Conservation (phyloP, 1,140 invertebrate genomes). For the Dufourea novaeangliae region DNA sequence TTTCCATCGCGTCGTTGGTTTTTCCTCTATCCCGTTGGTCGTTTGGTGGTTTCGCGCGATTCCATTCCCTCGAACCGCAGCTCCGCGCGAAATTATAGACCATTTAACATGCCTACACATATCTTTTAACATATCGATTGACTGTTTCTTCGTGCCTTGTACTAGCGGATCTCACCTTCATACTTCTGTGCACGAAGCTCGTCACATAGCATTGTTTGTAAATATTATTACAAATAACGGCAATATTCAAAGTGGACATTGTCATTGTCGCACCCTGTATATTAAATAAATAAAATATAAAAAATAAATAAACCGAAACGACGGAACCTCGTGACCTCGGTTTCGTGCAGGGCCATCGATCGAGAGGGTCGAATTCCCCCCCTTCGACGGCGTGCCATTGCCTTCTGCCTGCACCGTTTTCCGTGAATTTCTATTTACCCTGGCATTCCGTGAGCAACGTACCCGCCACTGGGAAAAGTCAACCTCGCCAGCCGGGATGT, state of each 20-base stretch:
- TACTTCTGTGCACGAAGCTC: no score
- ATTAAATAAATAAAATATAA: no score
- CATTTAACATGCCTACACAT: no score
- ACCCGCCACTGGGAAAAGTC: background rate
- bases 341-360: slow-evolving; percentile 62
- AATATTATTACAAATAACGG: no score
- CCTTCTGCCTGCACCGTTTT: background rate
- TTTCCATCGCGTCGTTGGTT: slow-evolving; percentile 27
- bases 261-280: no score
- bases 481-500: background rate
- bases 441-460: background rate
- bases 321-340: slow-evolving; percentile 64
- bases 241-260: no score
- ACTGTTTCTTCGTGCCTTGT: no score
- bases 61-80: slow-evolving; percentile 53
- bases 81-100: slow-evolving; percentile 60
- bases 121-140: no score
- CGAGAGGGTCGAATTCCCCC: slow-evolving; percentile 29
- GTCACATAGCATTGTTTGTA: no score
- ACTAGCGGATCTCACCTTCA: no score
- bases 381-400: slow-evolving; percentile 37
- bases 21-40: slow-evolving; percentile 20
- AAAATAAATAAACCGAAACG: no score
- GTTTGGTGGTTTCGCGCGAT: slow-evolving; percentile 54
- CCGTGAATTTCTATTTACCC: slow-evolving; percentile 17